These are phyloP conservation scores for Vidua chalybeata DNA, from an alignment of 2,113 vertebrate species.

Conservation along the genomic window DNA sequence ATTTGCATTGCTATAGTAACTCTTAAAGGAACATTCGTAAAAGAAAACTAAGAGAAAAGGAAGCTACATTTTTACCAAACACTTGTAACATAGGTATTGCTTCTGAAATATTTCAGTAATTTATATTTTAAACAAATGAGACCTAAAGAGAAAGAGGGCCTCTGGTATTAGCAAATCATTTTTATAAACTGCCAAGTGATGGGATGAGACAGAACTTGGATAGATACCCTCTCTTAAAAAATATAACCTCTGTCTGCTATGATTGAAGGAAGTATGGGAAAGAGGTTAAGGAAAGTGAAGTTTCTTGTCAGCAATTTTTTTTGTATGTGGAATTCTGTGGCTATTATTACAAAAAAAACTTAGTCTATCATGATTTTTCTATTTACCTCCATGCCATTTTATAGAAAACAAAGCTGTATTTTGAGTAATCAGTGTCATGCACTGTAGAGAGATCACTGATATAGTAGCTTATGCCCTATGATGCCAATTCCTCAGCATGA, in stretches of 20 bases:
- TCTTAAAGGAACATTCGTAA: slow-evolving; percentile 44
- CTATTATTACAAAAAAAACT: not conserved
- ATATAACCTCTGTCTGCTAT: not conserved
- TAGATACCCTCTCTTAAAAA: not conserved
- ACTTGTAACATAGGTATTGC: not conserved
- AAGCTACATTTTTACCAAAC: slow-evolving; percentile 18
- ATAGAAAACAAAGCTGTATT: not conserved
- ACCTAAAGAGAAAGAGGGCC: not conserved
- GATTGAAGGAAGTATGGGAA: not conserved
- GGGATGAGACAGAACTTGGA: slow-evolving; percentile 33
- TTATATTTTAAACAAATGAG: not conserved
- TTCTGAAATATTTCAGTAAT: not conserved
- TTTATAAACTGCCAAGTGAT: slow-evolving; percentile 22
- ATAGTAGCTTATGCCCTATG: not conserved
- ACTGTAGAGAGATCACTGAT: not conserved
- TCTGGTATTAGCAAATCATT: not conserved
- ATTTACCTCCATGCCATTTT: not conserved
- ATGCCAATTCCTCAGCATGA: not conserved
- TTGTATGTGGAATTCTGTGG: not conserved
- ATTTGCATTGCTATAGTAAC: slow-evolving; percentile 56
- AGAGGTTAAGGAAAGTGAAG: not conserved
- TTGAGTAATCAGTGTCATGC: not conserved
- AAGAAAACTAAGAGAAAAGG: slow-evolving; percentile 22
- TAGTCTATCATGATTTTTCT: not conserved
- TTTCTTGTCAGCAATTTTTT: not conserved